Evolutionary conservation across 53 echinoderm and acorn worm species (phyloP).

Genomic region (Holothuria leucospilota): DNA sequence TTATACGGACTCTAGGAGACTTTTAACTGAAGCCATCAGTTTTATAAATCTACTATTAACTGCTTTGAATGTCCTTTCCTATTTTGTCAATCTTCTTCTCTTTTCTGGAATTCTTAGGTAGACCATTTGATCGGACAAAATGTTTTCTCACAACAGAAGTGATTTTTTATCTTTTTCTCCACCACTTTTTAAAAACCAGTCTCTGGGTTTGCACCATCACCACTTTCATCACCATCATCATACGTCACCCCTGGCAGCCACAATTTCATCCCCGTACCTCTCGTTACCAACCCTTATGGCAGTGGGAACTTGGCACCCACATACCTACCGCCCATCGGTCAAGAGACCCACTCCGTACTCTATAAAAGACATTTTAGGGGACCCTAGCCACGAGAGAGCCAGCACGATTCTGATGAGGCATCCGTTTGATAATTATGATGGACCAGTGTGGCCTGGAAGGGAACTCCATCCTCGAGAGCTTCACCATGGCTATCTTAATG

Average conservation of each 20-base stretch:
- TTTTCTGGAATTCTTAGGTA: no score
- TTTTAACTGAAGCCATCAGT: no score
- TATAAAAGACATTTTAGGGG: slow-evolving; percentile 91
- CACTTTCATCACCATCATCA: slow-evolving; percentile 41
- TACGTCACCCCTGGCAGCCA: slow-evolving; percentile 51
- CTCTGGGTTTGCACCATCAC: slow-evolving; percentile 44
- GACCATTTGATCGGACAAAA: neutral
- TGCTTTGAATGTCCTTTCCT: no score
- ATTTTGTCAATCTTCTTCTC: no score
- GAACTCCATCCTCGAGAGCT: slow-evolving; percentile 24
- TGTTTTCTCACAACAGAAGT: slow-evolving; percentile 38
- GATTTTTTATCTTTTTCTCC: slow-evolving; percentile 44
- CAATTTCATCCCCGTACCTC: slow-evolving; percentile 60
- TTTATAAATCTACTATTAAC: no score
- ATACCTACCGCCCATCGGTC: slow-evolving; percentile 87
- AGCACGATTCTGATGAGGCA: slow-evolving; percentile 22
- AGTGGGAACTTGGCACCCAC: slow-evolving; percentile 98
- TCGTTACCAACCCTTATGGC: slow-evolving; percentile 86
- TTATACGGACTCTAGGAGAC: no score
- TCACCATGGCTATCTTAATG: slow-evolving; percentile 26
- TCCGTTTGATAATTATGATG: slow-evolving; percentile 29
- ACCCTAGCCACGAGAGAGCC: slow-evolving; percentile 7
- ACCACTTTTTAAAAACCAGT: slow-evolving; percentile 29
- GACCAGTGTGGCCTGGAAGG: slow-evolving; percentile 41
- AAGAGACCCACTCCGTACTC: slow-evolving; percentile 94